Evolutionary conservation across 2,797 vertebrate species (phyloP).

Genomic region (Bovichtus diacanthus): DNA sequence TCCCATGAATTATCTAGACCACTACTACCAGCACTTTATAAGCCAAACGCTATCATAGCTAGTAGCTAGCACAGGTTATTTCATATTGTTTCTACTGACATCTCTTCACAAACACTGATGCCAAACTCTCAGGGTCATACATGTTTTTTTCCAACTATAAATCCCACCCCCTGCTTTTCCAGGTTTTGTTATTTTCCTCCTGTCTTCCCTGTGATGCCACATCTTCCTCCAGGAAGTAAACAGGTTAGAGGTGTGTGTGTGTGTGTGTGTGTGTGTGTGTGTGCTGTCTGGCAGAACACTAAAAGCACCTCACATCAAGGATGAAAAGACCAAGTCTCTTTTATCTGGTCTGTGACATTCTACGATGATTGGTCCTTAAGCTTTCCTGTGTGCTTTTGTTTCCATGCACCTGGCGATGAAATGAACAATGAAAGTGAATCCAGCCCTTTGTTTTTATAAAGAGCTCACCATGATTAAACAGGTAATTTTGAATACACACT

Average conservation of each 20-base stretch:
- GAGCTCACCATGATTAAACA: slow-evolving; percentile 34
- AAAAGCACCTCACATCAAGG: slow-evolving; percentile 61
- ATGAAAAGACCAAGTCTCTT: slow-evolving; percentile 73
- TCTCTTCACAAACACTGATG: slow-evolving; percentile 11
- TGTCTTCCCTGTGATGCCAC: slow-evolving; percentile 35
- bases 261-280: slow-evolving; percentile 12
- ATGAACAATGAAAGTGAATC: slow-evolving; percentile 51
- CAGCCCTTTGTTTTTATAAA: slow-evolving; percentile 41
- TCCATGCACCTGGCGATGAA: slow-evolving; percentile 54
- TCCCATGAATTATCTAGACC: slow-evolving; percentile 61
- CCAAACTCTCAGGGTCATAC: slow-evolving; percentile 14
- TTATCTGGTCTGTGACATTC: slow-evolving; percentile 75
- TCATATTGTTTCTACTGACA: slow-evolving; percentile 28
- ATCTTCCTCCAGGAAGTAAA: slow-evolving; percentile 66
- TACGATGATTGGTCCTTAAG: slow-evolving; percentile 64
- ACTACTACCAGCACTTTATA: slow-evolving; percentile 34
- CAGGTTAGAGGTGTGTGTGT: slow-evolving; percentile 46
- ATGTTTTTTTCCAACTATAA: slow-evolving; percentile 24
- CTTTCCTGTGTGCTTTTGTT: slow-evolving; percentile 54
- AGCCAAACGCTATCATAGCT: slow-evolving; percentile 44
- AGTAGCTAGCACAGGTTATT: slow-evolving; percentile 15
- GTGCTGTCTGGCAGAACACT: slow-evolving; percentile 47
- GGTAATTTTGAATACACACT: slow-evolving; percentile 38
- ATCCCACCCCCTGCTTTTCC: slow-evolving; percentile 21
- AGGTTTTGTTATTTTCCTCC: slow-evolving; percentile 17